Conservation (phyloP, 2,797 vertebrate genomes). For the Malacoctenus gilli region DNA sequence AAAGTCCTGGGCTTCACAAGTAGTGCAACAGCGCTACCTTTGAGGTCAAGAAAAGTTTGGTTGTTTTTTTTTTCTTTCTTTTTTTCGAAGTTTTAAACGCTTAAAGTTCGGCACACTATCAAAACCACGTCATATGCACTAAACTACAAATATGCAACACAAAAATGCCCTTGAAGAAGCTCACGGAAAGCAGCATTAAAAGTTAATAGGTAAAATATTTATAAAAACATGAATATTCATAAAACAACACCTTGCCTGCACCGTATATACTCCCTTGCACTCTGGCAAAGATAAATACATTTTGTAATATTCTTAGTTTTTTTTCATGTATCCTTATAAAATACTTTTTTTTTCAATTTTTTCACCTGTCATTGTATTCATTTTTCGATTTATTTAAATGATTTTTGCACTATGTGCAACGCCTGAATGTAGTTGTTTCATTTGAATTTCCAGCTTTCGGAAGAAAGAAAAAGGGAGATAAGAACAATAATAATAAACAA, state of each 20-base stretch:
- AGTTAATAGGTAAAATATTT: slow-evolving; percentile 71
- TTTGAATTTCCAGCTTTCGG: slow-evolving; percentile 21
- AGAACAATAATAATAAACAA: too few relatives aligned
- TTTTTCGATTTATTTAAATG: slow-evolving; percentile 22
- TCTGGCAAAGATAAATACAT: slow-evolving; percentile 62
- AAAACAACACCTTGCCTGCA: slow-evolving; percentile 64
- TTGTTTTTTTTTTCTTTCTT: slow-evolving; percentile 27
- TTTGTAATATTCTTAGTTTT: slow-evolving; percentile 45
- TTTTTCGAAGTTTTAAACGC: too few relatives aligned
- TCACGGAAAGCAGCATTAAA: slow-evolving; percentile 77
- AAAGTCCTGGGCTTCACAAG: slow-evolving; percentile 59
- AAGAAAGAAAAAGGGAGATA: slow-evolving; percentile 5
- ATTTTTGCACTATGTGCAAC: slow-evolving; percentile 25
- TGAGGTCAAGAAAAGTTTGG: slow-evolving; percentile 65
- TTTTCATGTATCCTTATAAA: slow-evolving; percentile 56
- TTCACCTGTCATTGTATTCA: slow-evolving; percentile 17
- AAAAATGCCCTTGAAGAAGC: slow-evolving; percentile 73
- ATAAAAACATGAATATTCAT: slow-evolving; percentile 73
- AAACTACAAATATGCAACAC: slow-evolving; percentile 77
- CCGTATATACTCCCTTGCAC: slow-evolving; percentile 49
- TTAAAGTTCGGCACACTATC: slow-evolving; percentile 63
- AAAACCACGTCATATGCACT: slow-evolving; percentile 69
- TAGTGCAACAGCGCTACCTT: slow-evolving; percentile 53
- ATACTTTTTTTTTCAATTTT: slow-evolving; percentile 29
- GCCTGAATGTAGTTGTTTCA: slow-evolving; percentile 12